phyloP scores from a whole-genome alignment of 30 jellyfish, hydroid and myxozoan genomes.

The Kudoa iwatai region DNA sequence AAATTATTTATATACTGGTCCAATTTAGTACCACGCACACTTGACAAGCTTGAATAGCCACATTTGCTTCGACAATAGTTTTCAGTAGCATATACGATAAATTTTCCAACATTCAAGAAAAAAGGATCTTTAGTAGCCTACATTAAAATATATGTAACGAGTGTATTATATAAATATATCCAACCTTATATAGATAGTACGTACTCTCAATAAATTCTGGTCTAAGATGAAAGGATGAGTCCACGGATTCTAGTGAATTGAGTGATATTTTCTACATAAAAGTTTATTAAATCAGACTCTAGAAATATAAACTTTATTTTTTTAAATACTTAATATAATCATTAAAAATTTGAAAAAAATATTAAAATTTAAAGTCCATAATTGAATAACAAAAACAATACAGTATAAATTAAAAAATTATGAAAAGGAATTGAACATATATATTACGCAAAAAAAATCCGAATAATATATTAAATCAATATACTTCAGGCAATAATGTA shows the following conservation, averaged over 20 bases:
- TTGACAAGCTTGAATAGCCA: slow-evolving; percentile 71
- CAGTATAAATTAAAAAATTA: background rate
- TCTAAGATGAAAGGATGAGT: slow-evolving; percentile 37
- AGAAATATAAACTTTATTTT: background rate
- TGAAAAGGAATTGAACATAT: background rate
- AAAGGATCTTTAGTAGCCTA: slow-evolving; percentile 73
- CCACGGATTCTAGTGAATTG: too few species aligned
- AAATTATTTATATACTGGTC: too few species aligned
- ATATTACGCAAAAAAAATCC: background rate
- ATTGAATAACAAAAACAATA: background rate
- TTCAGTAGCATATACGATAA: slow-evolving; percentile 26
- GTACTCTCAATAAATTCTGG: slow-evolving; percentile 86
- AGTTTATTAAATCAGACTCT: too few species aligned
- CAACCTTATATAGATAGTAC: slow-evolving; percentile 28
- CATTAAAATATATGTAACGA: too few species aligned
- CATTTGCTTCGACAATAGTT: slow-evolving; percentile 37
- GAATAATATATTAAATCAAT: background rate
- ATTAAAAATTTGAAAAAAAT: background rate
- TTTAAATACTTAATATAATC: background rate
- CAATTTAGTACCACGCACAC: too few species aligned
- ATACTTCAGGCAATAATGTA: slow-evolving; percentile 63
- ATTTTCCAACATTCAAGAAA: slow-evolving; percentile 35
- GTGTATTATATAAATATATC: too few species aligned
- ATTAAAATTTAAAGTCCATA: background rate
- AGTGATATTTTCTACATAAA: too few species aligned